A percentile compares a stretch with the other conserved stretches of the same genome.
Conservation (phyloP, 37 sponge, comb jelly and placozoan genomes). For the Trichoplax adhaerens region DNA sequence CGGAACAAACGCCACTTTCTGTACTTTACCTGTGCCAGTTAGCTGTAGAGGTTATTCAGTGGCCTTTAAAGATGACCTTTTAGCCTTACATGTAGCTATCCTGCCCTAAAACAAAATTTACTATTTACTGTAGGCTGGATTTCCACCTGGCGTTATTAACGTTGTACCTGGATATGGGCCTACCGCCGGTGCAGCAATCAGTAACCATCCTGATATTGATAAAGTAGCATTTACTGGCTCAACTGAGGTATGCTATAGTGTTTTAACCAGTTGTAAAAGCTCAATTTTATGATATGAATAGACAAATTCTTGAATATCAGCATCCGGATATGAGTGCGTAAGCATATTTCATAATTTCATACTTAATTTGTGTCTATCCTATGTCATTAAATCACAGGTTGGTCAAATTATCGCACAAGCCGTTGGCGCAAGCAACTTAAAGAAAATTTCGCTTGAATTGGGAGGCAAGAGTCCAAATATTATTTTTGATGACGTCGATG, state of each 20-base stretch:
- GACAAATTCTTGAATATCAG: too few relatives aligned
- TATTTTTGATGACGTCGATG: slow-evolving; percentile 74
- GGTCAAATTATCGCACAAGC: slow-evolving; percentile 72
- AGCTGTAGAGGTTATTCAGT: slow-evolving; percentile 28
- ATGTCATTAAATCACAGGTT: not conserved
- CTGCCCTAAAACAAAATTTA: too few relatives aligned
- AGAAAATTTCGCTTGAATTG: slow-evolving; percentile 82
- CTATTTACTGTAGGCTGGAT: slow-evolving; percentile 40
- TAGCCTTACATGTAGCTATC: not conserved
- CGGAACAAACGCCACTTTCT: slow-evolving; percentile 88
- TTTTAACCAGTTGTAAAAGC: too few relatives aligned
- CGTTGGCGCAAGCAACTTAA: slow-evolving; percentile 78
- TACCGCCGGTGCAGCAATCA: slow-evolving; percentile 85
- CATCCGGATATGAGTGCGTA: too few relatives aligned
- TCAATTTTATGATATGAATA: too few relatives aligned
- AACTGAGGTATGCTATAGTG: slow-evolving; percentile 44
- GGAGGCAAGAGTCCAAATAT: slow-evolving; percentile 96
- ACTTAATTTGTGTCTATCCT: too few relatives aligned
- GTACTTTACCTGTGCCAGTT: slow-evolving; percentile 79
- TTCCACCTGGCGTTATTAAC: slow-evolving; percentile 95
- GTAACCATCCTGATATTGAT: slow-evolving; percentile 68
- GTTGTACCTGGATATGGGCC: slow-evolving; percentile 85
- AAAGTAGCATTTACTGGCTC: slow-evolving; percentile 94
- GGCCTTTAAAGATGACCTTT: not conserved
- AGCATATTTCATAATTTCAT: too few relatives aligned